A percentile compares a stretch with the other conserved stretches of the same genome.
These are phyloP conservation scores for Aelia acuminata DNA, from an alignment of 2,888 invertebrate genomes.

Conservation along the genomic window DNA sequence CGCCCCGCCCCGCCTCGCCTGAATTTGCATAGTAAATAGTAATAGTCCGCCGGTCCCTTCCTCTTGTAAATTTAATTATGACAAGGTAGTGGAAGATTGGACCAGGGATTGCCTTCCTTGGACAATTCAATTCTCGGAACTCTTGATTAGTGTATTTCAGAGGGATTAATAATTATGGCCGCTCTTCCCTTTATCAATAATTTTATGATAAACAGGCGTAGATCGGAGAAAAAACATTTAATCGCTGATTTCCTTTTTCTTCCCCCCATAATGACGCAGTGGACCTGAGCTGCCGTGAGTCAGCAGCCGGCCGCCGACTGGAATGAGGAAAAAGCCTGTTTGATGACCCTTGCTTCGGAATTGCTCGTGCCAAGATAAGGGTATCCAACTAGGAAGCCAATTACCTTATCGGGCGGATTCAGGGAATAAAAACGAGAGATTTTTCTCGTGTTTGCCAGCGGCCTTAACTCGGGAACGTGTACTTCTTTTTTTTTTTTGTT, in stretches of 20 bases:
- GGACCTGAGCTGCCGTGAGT: not conserved
- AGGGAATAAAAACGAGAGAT: not conserved
- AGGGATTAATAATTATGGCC: not conserved
- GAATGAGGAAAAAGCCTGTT: not conserved
- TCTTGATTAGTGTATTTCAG: constrained; percentile 17
- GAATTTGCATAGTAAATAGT: constrained; percentile 26
- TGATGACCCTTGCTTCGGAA: not conserved
- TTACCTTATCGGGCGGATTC: not conserved
- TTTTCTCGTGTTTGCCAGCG: not conserved
- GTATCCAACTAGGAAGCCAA: not conserved
- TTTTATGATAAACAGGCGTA: not conserved
- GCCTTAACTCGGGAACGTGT: not conserved
- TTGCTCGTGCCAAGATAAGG: not conserved
- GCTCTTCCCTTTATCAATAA: not conserved
- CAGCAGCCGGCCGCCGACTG: not conserved
- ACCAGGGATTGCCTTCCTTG: constrained; percentile 1
- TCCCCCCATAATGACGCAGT: not conserved
- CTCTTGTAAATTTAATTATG: constrained; percentile 41
- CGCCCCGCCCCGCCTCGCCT: not conserved
- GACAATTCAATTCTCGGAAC: constrained; percentile 6
- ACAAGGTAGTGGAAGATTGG: constrained; percentile 36
- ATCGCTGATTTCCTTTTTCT: not conserved
- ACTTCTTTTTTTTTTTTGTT: not conserved
- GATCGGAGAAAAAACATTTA: not conserved
- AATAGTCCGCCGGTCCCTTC: not conserved